Evolutionary conservation across 1,140 invertebrate species (phyloP).

Genomic region (Nylanderia fulva): DNA sequence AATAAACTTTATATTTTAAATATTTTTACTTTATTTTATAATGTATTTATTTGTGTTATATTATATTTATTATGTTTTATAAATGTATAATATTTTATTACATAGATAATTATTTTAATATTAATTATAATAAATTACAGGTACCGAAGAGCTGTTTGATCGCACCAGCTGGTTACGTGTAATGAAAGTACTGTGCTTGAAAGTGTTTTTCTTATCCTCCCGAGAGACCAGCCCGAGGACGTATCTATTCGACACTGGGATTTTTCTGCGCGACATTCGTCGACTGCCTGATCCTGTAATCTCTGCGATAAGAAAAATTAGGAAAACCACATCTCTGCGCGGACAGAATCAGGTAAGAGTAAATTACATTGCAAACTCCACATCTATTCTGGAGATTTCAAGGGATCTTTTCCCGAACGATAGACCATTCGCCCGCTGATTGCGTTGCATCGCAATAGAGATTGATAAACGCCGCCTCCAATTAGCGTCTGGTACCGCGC

Average conservation of each 20-base stretch:
- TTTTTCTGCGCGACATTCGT: conserved; percentile 26
- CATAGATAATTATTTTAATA: background rate
- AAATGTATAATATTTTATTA: background rate
- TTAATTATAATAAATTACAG: background rate
- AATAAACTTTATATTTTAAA: conserved; percentile 1
- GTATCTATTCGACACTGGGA: background rate
- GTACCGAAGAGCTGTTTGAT: background rate
- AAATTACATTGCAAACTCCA: conserved; percentile 25
- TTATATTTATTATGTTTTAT: background rate
- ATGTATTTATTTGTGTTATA: background rate
- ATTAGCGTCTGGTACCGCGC: conserved; percentile 32
- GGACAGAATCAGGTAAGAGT: background rate
- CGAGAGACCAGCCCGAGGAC: background rate
- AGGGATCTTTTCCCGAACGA: background rate
- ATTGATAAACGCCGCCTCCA: conserved; percentile 43
- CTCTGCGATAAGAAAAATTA: conserved; percentile 37
- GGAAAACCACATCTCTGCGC: background rate
- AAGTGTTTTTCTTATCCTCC: background rate
- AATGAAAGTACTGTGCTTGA: background rate
- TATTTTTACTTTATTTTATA: conserved; percentile 6
- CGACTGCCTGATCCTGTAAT: conserved; percentile 17
- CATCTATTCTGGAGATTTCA: conserved; percentile 4
- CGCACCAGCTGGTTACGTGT: background rate
- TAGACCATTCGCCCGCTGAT: background rate
- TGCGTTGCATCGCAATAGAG: background rate